Percentiles rank a stretch among this genome's conserved stretches.
Conservation (phyloP, 2,113 vertebrate genomes). For the Antennarius striatus region DNA sequence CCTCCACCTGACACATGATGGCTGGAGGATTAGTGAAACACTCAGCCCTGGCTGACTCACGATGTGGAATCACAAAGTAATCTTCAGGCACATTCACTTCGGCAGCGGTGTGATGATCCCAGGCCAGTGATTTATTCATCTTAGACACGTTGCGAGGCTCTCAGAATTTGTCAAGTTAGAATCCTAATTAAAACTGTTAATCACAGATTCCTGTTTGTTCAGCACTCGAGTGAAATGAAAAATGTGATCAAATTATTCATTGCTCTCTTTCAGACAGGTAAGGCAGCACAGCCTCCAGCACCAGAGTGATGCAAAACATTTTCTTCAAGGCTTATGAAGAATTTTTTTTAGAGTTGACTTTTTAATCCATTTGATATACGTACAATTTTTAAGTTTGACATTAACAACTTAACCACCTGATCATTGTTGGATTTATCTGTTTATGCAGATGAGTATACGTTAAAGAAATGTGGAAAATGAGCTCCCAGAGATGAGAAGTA, state of each 20-base stretch:
- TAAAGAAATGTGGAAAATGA: conserved; percentile 29
- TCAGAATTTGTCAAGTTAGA: conserved; percentile 83
- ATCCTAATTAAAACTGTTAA: conserved; percentile 91
- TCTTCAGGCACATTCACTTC: conserved; percentile 70
- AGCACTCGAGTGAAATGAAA: conserved; percentile 88
- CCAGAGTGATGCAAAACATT: conserved; percentile 77
- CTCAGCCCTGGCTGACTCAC: conserved; percentile 58
- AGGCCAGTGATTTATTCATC: conserved; percentile 79
- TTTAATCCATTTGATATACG: conserved; percentile 37
- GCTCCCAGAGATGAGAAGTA: conserved; percentile 20
- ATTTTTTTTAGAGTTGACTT: conserved; percentile 35
- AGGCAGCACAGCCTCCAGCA: conserved; percentile 81
- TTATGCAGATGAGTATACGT: conserved; percentile 31
- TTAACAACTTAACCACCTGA: conserved; percentile 40
- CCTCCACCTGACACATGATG: conserved; percentile 55
- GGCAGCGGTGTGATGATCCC: conserved; percentile 75
- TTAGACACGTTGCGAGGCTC: conserved; percentile 72
- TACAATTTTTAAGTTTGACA: conserved; percentile 22
- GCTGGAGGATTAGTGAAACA: conserved; percentile 49
- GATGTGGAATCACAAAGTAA: conserved; percentile 68
- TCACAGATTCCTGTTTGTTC: conserved; percentile 85
- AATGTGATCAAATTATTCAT: conserved; percentile 90
- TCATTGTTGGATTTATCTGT: conserved; percentile 39
- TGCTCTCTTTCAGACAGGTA: conserved; percentile 89
- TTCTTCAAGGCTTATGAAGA: conserved; percentile 49